Conservation (phyloP, 2,113 vertebrate genomes). For the Melanotaenia duboulayi region DNA sequence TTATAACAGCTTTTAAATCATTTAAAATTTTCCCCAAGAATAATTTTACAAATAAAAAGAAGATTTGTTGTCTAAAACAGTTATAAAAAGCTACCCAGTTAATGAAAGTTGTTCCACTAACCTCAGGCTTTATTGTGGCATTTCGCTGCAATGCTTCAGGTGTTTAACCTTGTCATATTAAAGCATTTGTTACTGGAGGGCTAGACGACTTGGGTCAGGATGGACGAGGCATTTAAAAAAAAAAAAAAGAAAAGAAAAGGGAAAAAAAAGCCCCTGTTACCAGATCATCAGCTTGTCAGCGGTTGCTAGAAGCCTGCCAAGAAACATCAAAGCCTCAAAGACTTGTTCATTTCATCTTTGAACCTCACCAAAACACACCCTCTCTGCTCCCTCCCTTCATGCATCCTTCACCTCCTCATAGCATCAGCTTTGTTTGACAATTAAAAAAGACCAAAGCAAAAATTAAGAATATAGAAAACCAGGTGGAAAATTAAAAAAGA, state of each 20-base stretch:
- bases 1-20: not conserved
- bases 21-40: constrained; percentile 2
- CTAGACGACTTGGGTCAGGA: constrained; percentile 60
- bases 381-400: constrained; percentile 33
- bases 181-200: constrained; percentile 74
- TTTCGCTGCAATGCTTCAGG: constrained; percentile 66
- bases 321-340: constrained; percentile 78
- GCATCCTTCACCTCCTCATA: constrained; percentile 40
- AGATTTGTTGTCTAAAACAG: constrained; percentile 21
- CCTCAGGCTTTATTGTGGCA: constrained; percentile 36
- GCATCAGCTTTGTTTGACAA: constrained; percentile 12
- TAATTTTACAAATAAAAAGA: not conserved
- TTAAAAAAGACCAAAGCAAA: constrained; percentile 9
- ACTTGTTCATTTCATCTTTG: constrained; percentile 72
- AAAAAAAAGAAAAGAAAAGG: too few relatives aligned
- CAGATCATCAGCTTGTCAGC: constrained; percentile 78
- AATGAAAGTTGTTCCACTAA: constrained; percentile 62
- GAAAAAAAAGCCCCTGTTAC: constrained; percentile 39
- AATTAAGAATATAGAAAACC: constrained; percentile 20
- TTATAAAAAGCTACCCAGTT: not conserved
- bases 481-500: constrained; percentile 32
- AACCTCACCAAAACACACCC: constrained; percentile 66
- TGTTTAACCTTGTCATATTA: constrained; percentile 80
- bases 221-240: constrained; percentile 37
- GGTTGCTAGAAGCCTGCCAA: constrained; percentile 71